Evolutionary conservation across 2,113 vertebrate genomes (phyloP).

Genomic region (Daboia siamensis): DNA sequence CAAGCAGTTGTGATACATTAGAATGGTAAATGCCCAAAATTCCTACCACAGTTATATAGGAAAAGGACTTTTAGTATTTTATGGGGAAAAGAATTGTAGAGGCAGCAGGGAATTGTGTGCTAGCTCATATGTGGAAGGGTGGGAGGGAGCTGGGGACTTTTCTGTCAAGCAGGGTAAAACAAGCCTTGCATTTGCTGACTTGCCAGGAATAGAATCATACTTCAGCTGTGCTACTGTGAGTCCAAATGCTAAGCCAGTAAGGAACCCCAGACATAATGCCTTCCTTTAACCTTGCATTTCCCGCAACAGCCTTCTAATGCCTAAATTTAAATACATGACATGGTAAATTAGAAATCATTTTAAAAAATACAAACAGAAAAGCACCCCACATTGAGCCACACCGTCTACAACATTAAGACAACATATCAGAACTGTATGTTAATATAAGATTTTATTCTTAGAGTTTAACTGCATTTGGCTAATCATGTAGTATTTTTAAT

Average conservation of each 20-base stretch:
- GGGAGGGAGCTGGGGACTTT: background rate
- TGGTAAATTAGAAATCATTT: background rate
- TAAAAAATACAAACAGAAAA: background rate
- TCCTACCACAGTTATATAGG: background rate
- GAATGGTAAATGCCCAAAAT: background rate
- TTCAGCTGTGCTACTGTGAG: background rate
- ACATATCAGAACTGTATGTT: conserved; percentile 35
- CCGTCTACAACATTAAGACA: conserved; percentile 33
- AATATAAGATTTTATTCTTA: conserved; percentile 41
- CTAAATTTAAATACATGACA: background rate
- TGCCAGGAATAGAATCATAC: background rate
- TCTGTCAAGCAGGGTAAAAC: background rate
- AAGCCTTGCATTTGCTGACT: background rate
- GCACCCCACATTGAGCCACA: conserved; percentile 33
- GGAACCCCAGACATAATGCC: background rate
- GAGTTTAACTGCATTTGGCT: background rate
- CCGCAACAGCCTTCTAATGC: background rate
- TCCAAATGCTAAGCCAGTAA: background rate
- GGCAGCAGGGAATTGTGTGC: background rate
- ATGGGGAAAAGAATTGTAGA: background rate
- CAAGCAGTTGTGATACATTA: background rate
- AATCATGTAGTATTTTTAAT: conserved; percentile 18
- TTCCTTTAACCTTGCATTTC: background rate
- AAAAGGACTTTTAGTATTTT: background rate
- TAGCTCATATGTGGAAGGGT: background rate